Conservation (phyloP, 2,113 vertebrate species). For the Thoracochromis brauschi region DNA sequence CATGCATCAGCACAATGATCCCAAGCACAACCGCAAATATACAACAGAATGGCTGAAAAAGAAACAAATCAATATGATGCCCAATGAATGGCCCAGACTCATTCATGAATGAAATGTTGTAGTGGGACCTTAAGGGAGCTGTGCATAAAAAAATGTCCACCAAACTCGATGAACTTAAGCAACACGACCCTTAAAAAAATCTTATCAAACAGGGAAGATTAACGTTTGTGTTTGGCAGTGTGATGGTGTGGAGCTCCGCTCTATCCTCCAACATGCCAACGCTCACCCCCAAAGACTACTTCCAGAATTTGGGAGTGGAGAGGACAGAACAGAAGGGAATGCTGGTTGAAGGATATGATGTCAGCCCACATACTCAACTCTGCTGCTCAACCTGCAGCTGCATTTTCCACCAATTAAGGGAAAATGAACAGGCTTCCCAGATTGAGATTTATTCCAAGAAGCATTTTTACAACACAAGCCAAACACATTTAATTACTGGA, state of each 20-base stretch:
- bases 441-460: background rate
- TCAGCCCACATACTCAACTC: background rate
- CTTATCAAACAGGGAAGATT: background rate
- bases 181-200: fast-evolving
- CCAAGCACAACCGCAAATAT: background rate
- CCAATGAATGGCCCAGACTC: background rate
- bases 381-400: background rate
- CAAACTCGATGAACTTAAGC: background rate
- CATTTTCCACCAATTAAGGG: background rate
- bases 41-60: background rate
- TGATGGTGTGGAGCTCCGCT: background rate
- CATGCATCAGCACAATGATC: background rate
- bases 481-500: background rate
- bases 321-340: background rate
- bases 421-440: background rate
- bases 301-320: background rate
- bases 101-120: background rate
- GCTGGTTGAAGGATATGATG: background rate
- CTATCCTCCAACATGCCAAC: background rate
- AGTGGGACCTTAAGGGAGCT: background rate
- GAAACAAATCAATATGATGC: background rate
- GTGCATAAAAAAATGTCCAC: background rate
- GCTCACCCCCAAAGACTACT: background rate
- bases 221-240: fast-evolving
- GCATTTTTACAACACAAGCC: background rate